Base-by-base conservation (phyloP, 2,888 invertebrate species). In the Nasonovia ribisnigri region DNA sequence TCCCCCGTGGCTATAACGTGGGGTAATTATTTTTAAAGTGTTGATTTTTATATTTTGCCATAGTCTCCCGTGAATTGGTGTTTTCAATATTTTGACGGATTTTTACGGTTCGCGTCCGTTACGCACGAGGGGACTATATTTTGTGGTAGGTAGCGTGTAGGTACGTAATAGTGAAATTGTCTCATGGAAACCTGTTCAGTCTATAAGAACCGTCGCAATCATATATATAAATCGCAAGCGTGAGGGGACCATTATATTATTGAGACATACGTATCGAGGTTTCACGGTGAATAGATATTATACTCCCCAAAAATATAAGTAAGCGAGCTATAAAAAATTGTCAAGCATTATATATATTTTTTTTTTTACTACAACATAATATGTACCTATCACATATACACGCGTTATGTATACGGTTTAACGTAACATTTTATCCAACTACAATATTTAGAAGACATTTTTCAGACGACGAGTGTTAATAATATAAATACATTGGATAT, bases 51-150 rank as follows among this genome's bases (percentile, higher is more conserved):
- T 84, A 46, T n/a, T 91, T 51, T 46, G 11, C 20, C 8, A 6
- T 60, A 20, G 36, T 84, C 29, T 86, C 26, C 57, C 26, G n/a
- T 84, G 51, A 92, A 84, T 77, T 89, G 42, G 54, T n/a, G 54
- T 89, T 93, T 89, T 93, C 93, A 93, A 93, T 93, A 93, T 93
- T 93, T 90, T 93, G 93, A 93, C 93, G 93, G 93, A 93, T 93
- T 84, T 84, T 84, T 48, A 93, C 84, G 86, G 90, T 89, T 48
- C 48, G 84, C 36, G 89, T 93, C 93, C 93, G 93, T 93, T 93
- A 90, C 84, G 93, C 84, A 84, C 36, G 84, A 57, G 93, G 90
- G 93, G 84, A 51, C 67, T 36, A 20, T 88, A 24, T 60, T 77
- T 88, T n/a, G n/a, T n/a, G n/a, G 77, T 54, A n/a, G 42, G 36